Conservation (phyloP, 2,888 invertebrate genomes). For the Augiades crinisus region DNA sequence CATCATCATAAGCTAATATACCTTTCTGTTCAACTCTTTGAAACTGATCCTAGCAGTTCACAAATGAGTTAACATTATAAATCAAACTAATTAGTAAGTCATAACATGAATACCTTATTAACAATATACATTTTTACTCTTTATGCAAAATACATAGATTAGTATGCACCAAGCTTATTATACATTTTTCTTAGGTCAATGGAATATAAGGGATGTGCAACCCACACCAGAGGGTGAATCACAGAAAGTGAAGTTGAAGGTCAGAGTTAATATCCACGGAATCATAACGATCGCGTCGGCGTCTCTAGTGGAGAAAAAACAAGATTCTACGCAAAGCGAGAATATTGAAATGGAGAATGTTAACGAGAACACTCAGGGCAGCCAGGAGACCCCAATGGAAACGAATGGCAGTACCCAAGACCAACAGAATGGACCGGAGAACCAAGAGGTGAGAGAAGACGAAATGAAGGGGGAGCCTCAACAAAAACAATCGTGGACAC, state of each 20-base stretch:
- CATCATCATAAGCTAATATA: too few species aligned
- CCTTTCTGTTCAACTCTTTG: too few species aligned
- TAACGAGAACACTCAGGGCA: slow-evolving; percentile 62
- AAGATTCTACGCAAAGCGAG: slow-evolving; percentile 66
- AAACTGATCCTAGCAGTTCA: too few species aligned
- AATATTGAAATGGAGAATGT: slow-evolving; percentile 71
- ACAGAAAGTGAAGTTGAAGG: slow-evolving; percentile 98
- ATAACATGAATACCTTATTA: too few species aligned
- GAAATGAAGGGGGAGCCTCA: slow-evolving; percentile 63
- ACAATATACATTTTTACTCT: too few species aligned
- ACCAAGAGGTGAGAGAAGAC: slow-evolving; percentile 77
- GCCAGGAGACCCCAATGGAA: slow-evolving; percentile 69
- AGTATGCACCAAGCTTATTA: not conserved
- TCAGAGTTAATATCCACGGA: slow-evolving; percentile 96
- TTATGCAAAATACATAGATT: too few species aligned
- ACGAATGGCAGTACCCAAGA: slow-evolving; percentile 75
- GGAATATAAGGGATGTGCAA: slow-evolving; percentile 90
- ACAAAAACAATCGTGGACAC: slow-evolving; percentile 85
- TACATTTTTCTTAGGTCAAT: slow-evolving; percentile 79
- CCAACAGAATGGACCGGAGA: slow-evolving; percentile 62
- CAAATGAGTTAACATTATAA: too few species aligned
- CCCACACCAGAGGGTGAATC: slow-evolving; percentile 94
- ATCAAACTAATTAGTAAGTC: too few species aligned
- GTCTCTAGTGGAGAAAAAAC: slow-evolving; percentile 89
- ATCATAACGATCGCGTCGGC: slow-evolving; percentile 94